Conservation (phyloP, 2,888 invertebrate species). For the Tiliacea citrago region DNA sequence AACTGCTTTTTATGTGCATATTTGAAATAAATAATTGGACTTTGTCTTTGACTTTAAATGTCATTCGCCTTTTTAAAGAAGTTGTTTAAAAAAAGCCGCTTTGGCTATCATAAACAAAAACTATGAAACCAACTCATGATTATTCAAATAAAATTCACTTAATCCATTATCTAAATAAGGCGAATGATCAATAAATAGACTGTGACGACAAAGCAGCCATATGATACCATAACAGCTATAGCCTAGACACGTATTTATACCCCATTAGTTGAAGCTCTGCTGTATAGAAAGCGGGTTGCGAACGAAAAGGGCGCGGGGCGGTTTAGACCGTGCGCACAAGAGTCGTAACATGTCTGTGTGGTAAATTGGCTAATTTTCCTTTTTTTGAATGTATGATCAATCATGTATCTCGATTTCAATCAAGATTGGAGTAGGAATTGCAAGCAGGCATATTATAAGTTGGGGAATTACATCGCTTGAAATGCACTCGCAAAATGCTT, state of each 20-base stretch:
- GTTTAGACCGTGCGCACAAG: neutral
- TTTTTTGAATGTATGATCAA: no score
- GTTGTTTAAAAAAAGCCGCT: no score
- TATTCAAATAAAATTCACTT: conserved; percentile 54
- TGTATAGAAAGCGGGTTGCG: neutral
- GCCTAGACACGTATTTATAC: conserved; percentile 44
- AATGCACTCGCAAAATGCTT: no score
- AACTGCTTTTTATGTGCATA: no score
- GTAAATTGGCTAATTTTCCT: no score
- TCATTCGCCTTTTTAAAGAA: no score
- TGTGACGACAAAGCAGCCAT: conserved; percentile 53
- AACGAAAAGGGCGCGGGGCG: neutral
- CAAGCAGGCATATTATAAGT: no score
- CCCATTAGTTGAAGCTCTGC: conserved; percentile 19
- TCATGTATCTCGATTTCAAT: no score
- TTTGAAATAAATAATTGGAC: no score
- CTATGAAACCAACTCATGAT: conserved; percentile 15
- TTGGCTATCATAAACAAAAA: conserved; percentile 15
- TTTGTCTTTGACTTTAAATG: no score
- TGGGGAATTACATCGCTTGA: no score
- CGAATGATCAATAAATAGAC: conserved; percentile 48
- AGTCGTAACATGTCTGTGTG: neutral
- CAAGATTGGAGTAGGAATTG: no score
- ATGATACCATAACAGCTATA: conserved; percentile 24
- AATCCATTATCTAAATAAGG: conserved; percentile 60